Conservation (phyloP, 2,888 invertebrate species). For the Osedax fenrisi region DNA sequence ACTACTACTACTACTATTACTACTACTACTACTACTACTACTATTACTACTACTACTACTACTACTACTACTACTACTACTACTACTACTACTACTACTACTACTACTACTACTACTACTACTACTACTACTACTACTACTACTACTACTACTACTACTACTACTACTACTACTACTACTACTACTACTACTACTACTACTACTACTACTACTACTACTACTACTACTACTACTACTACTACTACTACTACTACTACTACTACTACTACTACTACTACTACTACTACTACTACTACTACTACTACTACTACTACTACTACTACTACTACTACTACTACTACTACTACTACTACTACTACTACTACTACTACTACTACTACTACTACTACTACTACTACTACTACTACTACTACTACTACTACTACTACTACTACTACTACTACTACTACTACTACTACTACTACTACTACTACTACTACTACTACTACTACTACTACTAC, state of each 20-base stretch:
- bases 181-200: constrained; percentile 29
- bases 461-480: constrained; percentile 2
- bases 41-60: constrained; percentile 27
- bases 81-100: constrained; percentile 28
- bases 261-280: constrained; percentile 11
- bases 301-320: constrained; percentile 24
- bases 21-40: constrained; percentile 28
- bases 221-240: constrained; percentile 29
- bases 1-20: constrained; percentile 28
- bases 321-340: constrained; percentile 24
- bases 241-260: constrained; percentile 27
- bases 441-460: constrained; percentile 23
- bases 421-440: constrained; percentile 24
- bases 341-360: constrained; percentile 24
- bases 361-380: constrained; percentile 24
- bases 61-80: constrained; percentile 28
- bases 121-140: constrained; percentile 27
- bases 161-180: constrained; percentile 29
- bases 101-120: constrained; percentile 29
- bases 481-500: constrained; percentile 51
- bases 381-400: constrained; percentile 23
- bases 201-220: constrained; percentile 30
- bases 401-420: constrained; percentile 24
- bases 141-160: constrained; percentile 30
- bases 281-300: constrained; percentile 24